Conservation (phyloP, 1,140 invertebrate genomes). For the Pogonognathellus flavescens region DNA sequence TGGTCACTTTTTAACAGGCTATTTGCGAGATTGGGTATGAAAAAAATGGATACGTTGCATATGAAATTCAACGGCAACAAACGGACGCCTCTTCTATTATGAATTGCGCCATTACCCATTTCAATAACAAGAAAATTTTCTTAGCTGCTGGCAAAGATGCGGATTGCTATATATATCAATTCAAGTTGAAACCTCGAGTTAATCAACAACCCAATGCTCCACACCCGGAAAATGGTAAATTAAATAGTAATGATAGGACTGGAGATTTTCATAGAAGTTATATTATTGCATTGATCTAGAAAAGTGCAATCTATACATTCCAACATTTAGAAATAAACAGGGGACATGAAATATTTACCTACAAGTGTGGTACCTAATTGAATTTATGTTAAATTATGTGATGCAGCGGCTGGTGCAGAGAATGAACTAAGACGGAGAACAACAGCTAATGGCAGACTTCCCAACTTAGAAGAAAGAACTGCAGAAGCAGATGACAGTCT, state of each 20-base stretch:
- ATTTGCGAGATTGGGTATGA: constrained; percentile 90
- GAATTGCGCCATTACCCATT: constrained; percentile 79
- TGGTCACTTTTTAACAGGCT: constrained; percentile 70
- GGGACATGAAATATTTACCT: too few species aligned
- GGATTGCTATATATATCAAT: constrained; percentile 88
- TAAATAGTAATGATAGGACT: too few species aligned
- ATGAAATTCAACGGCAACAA: constrained; percentile 88
- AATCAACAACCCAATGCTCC: not conserved
- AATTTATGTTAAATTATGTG: too few species aligned
- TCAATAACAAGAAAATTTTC: constrained; percentile 77
- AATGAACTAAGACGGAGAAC: constrained; percentile 47
- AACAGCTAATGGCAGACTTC: constrained; percentile 53
- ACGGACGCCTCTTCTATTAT: constrained; percentile 91
- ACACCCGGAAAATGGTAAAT: not conserved
- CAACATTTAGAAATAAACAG: too few species aligned
- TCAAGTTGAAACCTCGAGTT: constrained; percentile 74
- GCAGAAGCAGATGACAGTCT: constrained; percentile 8
- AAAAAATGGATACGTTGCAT: constrained; percentile 83
- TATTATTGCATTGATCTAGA: too few species aligned
- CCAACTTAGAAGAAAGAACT: not conserved
- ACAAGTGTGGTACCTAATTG: too few species aligned
- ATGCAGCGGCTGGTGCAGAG: not conserved
- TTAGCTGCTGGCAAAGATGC: constrained; percentile 92
- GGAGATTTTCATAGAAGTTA: too few species aligned
- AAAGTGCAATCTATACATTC: too few species aligned